Percentiles rank a stretch among this genome's conserved stretches.
These are phyloP conservation scores for Dicrostonyx torquatus DNA, from an alignment of 2,797 vertebrate genomes.

Conservation along the genomic window DNA sequence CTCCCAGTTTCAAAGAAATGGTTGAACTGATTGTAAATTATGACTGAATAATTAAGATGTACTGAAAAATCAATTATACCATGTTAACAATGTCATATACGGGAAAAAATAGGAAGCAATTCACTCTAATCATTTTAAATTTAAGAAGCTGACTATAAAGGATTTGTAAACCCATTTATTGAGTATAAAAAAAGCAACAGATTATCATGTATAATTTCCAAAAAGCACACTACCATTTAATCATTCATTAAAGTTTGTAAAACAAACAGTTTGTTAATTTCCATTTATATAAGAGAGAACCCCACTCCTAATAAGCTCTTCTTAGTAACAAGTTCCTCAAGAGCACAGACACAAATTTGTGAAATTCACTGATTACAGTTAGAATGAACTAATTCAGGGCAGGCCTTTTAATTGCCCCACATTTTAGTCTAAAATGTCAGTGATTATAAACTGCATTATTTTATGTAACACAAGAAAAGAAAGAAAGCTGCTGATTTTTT, in stretches of 20 bases:
- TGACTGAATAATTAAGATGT: constrained; percentile 44
- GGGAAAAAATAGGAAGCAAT: neutral
- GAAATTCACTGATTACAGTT: constrained; percentile 53
- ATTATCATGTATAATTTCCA: constrained; percentile 50
- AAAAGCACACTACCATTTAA: constrained; percentile 26
- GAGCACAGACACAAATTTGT: constrained; percentile 16
- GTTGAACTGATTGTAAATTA: constrained; percentile 40
- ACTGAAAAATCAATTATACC: constrained; percentile 57
- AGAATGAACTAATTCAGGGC: constrained; percentile 22
- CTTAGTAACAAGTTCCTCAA: constrained; percentile 50
- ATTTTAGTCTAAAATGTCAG: constrained; percentile 29
- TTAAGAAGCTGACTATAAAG: constrained; percentile 44
- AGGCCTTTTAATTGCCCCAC: constrained; percentile 2
- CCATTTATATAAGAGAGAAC: constrained; percentile 17
- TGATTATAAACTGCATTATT: constrained; percentile 26
- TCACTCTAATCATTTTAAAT: constrained; percentile 51
- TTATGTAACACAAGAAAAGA: neutral
- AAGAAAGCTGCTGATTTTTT: neutral
- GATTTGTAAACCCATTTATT: constrained; percentile 47
- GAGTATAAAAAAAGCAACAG: constrained; percentile 20
- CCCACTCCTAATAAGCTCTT: neutral
- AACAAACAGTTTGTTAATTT: constrained; percentile 48
- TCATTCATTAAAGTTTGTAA: constrained; percentile 48
- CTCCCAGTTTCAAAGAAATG: constrained; percentile 48
- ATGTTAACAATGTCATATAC: constrained; percentile 47